A percentile compares a stretch with the other conserved stretches of the same genome.
Conservation (phyloP, 2,113 vertebrate genomes). For the Orycteropus afer region DNA sequence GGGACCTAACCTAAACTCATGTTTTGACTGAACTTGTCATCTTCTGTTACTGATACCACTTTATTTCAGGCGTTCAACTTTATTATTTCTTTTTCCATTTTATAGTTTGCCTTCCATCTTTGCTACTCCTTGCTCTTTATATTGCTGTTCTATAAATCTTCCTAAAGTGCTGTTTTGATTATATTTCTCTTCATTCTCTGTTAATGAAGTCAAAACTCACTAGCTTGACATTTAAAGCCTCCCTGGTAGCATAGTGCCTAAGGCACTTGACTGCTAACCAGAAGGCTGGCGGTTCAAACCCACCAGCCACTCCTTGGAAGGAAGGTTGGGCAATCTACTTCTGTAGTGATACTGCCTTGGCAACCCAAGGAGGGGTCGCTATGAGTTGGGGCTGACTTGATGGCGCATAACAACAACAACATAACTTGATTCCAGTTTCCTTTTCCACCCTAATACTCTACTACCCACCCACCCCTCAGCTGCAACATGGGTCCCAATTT, state of each 20-base stretch:
- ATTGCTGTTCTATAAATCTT: not conserved
- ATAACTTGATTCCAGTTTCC: not conserved
- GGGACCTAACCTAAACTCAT: not conserved
- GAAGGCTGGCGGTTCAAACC: too few relatives aligned
- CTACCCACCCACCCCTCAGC: not conserved
- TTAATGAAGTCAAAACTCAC: constrained; percentile 5
- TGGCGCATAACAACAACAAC: too few relatives aligned
- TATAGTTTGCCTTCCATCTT: constrained; percentile 1
- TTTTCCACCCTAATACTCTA: constrained; percentile 21
- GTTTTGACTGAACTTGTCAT: constrained; percentile 41
- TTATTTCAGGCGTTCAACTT: not conserved
- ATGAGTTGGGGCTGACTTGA: too few relatives aligned
- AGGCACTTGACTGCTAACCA: too few relatives aligned
- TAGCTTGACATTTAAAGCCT: constrained; percentile 30
- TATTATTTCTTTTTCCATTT: constrained; percentile 14
- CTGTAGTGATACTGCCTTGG: too few relatives aligned
- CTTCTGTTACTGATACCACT: not conserved
- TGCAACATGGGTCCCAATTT: not conserved
- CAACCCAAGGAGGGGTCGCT: too few relatives aligned
- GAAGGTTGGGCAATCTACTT: too few relatives aligned
- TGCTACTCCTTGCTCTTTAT: not conserved
- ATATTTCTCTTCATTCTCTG: constrained; percentile 5
- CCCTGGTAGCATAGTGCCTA: too few relatives aligned
- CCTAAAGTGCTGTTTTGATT: not conserved
- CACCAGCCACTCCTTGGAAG: too few relatives aligned